These are phyloP conservation scores for Ormyrus labotus DNA, from an alignment of 2,888 invertebrate genomes.

Conservation along the genomic window DNA sequence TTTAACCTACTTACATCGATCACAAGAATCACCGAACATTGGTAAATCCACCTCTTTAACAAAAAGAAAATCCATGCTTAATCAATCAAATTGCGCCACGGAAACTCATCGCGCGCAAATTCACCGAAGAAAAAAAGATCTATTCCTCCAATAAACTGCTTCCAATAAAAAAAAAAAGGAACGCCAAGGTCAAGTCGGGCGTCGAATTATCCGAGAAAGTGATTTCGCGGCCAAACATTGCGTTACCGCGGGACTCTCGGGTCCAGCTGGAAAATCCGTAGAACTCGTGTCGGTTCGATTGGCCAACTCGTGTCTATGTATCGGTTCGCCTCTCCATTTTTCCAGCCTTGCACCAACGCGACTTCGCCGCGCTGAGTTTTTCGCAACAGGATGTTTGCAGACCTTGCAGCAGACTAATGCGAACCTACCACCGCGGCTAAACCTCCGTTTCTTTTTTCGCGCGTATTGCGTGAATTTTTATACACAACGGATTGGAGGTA, in stretches of 20 bases:
- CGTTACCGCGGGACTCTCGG: not conserved
- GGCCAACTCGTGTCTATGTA: constrained; percentile 22
- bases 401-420: constrained; percentile 35
- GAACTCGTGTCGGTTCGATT: constrained; percentile 19
- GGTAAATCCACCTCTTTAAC: too few relatives aligned
- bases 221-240: constrained; percentile 41
- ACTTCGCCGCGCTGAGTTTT: constrained; percentile 26
- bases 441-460: constrained; percentile 1
- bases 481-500: not conserved
- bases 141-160: too few relatives aligned
- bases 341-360: constrained; percentile 38
- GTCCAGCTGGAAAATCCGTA: constrained; percentile 21
- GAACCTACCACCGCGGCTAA: too few relatives aligned
- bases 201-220: not conserved
- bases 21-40: too few relatives aligned
- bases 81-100: not conserved
- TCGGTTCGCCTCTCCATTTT: constrained; percentile 27
- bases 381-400: constrained; percentile 59
- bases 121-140: too few relatives aligned
- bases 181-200: too few relatives aligned
- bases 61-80: too few relatives aligned
- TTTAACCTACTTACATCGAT: too few relatives aligned
- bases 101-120: not conserved
- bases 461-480: constrained; percentile 12
- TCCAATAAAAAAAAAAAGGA: too few relatives aligned